Evolutionary conservation across 2,113 vertebrate genomes (phyloP).

Genomic region (Haemorhous mexicanus): DNA sequence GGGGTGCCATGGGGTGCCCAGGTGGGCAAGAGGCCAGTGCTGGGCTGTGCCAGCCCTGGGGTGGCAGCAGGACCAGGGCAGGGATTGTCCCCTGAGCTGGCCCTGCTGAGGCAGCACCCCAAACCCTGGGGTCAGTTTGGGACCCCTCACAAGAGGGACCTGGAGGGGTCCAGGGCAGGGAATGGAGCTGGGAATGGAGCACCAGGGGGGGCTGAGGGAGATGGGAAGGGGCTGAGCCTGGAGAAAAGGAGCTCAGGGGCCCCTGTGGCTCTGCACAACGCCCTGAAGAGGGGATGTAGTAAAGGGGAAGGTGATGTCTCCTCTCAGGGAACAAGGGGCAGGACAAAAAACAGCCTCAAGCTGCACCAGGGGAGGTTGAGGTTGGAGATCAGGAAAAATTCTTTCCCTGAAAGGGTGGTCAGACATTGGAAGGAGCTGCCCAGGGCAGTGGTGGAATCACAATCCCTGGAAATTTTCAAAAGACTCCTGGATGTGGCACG

Average conservation of each 20-base stretch:
- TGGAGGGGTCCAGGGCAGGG: neutral
- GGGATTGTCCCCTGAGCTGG: neutral
- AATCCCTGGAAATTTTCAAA: neutral
- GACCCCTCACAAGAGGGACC: neutral
- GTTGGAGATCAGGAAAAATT: too few relatives aligned
- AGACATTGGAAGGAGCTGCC: neutral
- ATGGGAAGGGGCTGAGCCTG: neutral
- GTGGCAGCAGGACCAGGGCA: neutral
- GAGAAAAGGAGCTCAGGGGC: neutral
- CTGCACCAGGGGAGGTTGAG: neutral
- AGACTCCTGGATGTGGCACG: neutral
- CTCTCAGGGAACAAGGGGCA: neutral
- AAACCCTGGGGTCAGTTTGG: neutral
- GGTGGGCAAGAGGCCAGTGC: too few relatives aligned
- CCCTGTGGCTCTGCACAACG: neutral
- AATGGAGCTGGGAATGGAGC: neutral
- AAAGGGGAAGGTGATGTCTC: neutral
- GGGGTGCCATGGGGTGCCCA: neutral
- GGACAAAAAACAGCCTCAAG: neutral
- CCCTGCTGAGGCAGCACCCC: neutral
- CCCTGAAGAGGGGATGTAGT: neutral
- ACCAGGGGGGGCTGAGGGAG: neutral
- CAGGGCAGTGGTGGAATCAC: neutral
- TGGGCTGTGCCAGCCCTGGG: too few relatives aligned
- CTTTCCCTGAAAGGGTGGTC: too few relatives aligned